Base-by-base conservation (phyloP, 2,888 invertebrate genomes). In the Trissoscelio sp. region DNA sequence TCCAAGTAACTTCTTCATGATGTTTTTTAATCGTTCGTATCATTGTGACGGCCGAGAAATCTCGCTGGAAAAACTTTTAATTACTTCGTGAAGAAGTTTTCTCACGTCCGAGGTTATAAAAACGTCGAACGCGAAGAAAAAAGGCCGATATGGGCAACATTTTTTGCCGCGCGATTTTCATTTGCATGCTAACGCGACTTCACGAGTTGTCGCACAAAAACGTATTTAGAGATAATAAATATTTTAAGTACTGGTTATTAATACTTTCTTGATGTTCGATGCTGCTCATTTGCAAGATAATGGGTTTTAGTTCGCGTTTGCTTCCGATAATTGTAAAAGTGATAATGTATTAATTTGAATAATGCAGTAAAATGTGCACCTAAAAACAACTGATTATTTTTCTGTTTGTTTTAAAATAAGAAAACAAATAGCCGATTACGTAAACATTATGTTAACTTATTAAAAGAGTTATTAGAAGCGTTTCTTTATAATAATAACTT, bases 41-140 rank as follows among this genome's bases (percentile, higher is more conserved):
- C 42, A 55, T 55, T 62, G 67, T 37, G 66, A 37, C 46, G 62
- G 51, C 62, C 42, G 28, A 64, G 62, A 57, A 62, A 51, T 28
- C 42, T 39, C 28, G 55, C 12, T 31, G 18, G 74, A 80, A 80
- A 80, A 80, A 74, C 74, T 80, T 74, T 74, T 80, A 80, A 80
- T 80, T 74, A 67, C 80, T 58, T 80, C 31, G 60, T 12, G 28
- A 60, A 53, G 66, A 75, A 75, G 58, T 80, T 75, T 75, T 74
- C 70, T 74, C 67, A 74, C 79, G 67, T 55, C 18, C 37, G 53
- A 16, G 31, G 42, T 48, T 44, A 60, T 60, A 55, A 74, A 79
- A 79, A 74, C 24, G 37, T 3, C 24, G 39, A 31, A 39, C 22
- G 22, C 20, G 39, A 70, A 53, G n/a, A 57, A 70, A 53, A n/a